These are phyloP conservation scores for Hypotaenidia philippensis DNA, from an alignment of 2,797 vertebrate species.

Conservation along the genomic window DNA sequence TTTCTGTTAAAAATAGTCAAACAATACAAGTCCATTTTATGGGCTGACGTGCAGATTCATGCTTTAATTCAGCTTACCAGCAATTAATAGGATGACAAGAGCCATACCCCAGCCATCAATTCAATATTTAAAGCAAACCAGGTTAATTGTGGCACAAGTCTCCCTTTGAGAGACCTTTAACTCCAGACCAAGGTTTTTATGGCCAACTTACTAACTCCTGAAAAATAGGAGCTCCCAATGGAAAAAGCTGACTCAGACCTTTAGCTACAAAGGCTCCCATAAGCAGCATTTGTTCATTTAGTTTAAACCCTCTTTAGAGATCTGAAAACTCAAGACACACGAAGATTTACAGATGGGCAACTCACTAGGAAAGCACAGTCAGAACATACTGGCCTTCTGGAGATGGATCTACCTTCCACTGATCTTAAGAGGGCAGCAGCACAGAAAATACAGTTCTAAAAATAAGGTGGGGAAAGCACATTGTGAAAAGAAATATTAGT, in stretches of 20 bases:
- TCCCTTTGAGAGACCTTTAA: slow-evolving; percentile 57
- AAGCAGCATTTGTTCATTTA: slow-evolving; percentile 6
- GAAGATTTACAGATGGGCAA: not conserved
- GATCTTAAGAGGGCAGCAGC: not conserved
- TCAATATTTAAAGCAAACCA: slow-evolving; percentile 40
- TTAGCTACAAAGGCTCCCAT: slow-evolving; percentile 70
- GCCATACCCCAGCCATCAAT: slow-evolving; percentile 19
- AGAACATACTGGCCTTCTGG: slow-evolving; percentile 19
- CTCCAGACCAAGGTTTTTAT: slow-evolving; percentile 57
- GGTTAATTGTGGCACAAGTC: slow-evolving; percentile 57
- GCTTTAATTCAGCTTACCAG: slow-evolving; percentile 26
- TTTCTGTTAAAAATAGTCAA: slow-evolving; percentile 63
- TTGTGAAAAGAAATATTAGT: not conserved
- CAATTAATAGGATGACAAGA: not conserved
- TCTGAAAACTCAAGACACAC: not conserved
- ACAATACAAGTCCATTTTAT: slow-evolving; percentile 57
- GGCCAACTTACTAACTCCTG: slow-evolving; percentile 63
- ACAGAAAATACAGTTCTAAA: not conserved
- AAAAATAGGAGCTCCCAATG: slow-evolving; percentile 74
- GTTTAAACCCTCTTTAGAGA: slow-evolving; percentile 20
- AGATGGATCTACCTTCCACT: not conserved
- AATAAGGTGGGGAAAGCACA: not conserved
- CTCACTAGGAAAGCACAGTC: not conserved
- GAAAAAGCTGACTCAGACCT: slow-evolving; percentile 66
- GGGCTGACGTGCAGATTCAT: slow-evolving; percentile 68